phyloP scores from a whole-genome alignment of 1,140 invertebrate genomes.

The Hestina assimilis region DNA sequence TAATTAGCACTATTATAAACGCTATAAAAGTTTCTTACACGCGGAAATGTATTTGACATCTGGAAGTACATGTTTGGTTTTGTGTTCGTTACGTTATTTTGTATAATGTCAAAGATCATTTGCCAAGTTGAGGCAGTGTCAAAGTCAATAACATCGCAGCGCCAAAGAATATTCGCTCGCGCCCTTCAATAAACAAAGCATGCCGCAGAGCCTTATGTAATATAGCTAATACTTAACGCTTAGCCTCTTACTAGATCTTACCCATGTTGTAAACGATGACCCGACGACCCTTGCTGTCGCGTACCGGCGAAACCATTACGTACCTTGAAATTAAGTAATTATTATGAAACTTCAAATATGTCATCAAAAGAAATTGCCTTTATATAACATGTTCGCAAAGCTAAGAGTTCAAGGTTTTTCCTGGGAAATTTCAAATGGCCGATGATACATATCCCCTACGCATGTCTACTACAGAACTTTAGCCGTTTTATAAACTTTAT shows the following conservation, averaged over 20 bases:
- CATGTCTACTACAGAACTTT: background rate
- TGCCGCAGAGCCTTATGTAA: conserved; percentile 6
- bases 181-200: conserved; percentile 3
- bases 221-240: conserved; percentile 1
- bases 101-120: conserved; percentile 1
- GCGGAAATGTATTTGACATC: too few relatives aligned
- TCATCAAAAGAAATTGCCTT: conserved; percentile 32
- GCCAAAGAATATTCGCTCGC: conserved; percentile 18
- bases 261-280: conserved; percentile 84
- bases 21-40: background rate
- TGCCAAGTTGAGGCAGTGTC: conserved; percentile 10
- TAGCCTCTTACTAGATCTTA: conserved; percentile 50
- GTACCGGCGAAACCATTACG: conserved; percentile 84
- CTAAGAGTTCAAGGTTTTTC: conserved; percentile 40
- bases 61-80: too few relatives aligned
- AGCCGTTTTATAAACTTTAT: background rate
- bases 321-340: conserved; percentile 77
- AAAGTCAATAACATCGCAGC: conserved; percentile 29
- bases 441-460: conserved; percentile 15
- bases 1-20: background rate
- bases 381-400: conserved; percentile 36
- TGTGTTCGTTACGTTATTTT: too few relatives aligned
- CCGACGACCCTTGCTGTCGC: conserved; percentile 84
- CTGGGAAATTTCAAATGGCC: conserved; percentile 31
- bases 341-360: conserved; percentile 38